Percentiles rank a stretch among this genome's conserved stretches.
Evolutionary conservation across 1,140 invertebrate species (phyloP).

Genomic region (Bombus vancouverensis): DNA sequence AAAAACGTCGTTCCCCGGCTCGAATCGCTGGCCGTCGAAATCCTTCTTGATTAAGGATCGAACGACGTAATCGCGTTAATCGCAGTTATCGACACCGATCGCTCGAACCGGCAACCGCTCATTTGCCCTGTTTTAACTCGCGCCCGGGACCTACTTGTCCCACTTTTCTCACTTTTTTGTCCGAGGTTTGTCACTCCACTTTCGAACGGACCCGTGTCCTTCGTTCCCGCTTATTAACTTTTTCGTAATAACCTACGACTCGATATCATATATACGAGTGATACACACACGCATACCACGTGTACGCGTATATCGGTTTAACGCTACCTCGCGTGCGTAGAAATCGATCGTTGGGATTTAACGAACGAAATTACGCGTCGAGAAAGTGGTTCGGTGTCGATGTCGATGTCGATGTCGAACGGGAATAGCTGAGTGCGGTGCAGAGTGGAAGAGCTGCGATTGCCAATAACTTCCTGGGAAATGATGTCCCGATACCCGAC

Average conservation of each 20-base stretch:
- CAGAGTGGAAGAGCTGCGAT: constrained; percentile 40
- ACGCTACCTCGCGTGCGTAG: background rate
- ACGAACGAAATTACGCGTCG: constrained; percentile 17
- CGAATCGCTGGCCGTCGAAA: constrained; percentile 69
- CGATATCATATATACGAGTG: no score
- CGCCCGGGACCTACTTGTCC: background rate
- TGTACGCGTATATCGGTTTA: no score
- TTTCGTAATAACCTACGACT: background rate
- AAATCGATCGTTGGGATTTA: constrained; percentile 2
- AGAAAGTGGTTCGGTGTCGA: constrained; percentile 12
- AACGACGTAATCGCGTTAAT: constrained; percentile 74
- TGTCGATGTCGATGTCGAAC: constrained; percentile 3
- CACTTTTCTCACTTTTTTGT: background rate
- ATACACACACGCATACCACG: no score
- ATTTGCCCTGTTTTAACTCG: background rate
- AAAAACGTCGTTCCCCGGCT: constrained; percentile 68
- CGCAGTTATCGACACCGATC: constrained; percentile 68
- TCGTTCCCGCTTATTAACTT: background rate
- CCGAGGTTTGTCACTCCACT: background rate
- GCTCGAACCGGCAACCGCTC: background rate
- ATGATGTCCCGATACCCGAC: constrained; percentile 60
- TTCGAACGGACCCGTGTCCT: accelerated
- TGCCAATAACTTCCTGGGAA: constrained; percentile 68
- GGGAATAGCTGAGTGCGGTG: constrained; percentile 24
- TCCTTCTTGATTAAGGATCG: constrained; percentile 73